A percentile compares a stretch with the other conserved stretches of the same genome.
Evolutionary conservation across 2,888 invertebrate genomes (phyloP).

Genomic region (Pristionchus fissidentatus): DNA sequence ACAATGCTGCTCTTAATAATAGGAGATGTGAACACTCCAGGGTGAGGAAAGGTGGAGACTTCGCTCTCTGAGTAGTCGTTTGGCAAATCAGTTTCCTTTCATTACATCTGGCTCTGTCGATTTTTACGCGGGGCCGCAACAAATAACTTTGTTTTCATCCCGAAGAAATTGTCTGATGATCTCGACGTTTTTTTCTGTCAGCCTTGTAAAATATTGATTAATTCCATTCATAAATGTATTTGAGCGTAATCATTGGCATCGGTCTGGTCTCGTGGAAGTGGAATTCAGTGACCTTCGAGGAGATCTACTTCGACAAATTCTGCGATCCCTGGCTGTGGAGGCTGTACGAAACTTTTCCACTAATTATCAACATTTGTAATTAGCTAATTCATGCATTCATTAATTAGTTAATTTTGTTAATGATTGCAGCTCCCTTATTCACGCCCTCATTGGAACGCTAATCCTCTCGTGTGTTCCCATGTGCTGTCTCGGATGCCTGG

Average conservation of each 20-base stretch:
- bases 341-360: neutral
- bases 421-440: constrained; percentile 26
- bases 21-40: no score
- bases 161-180: no score
- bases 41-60: no score
- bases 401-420: neutral
- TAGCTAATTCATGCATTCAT: neutral
- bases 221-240: neutral
- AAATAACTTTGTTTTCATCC: no score
- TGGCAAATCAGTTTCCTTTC: no score
- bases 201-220: neutral
- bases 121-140: no score
- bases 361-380: neutral
- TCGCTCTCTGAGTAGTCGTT: no score
- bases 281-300: constrained; percentile 39
- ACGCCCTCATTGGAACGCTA: constrained; percentile 39
- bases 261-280: constrained; percentile 14
- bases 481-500: constrained; percentile 31
- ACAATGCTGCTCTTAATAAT: no score
- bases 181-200: neutral
- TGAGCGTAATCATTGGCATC: constrained; percentile 32
- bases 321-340: constrained; percentile 47
- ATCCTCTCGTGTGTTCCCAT: constrained; percentile 33
- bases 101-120: no score
- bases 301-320: constrained; percentile 37